Evolutionary conservation across 2,113 vertebrate species (phyloP), one percentile per base, ranked within the genome.

Genomic region (Pagrus major): DNA sequence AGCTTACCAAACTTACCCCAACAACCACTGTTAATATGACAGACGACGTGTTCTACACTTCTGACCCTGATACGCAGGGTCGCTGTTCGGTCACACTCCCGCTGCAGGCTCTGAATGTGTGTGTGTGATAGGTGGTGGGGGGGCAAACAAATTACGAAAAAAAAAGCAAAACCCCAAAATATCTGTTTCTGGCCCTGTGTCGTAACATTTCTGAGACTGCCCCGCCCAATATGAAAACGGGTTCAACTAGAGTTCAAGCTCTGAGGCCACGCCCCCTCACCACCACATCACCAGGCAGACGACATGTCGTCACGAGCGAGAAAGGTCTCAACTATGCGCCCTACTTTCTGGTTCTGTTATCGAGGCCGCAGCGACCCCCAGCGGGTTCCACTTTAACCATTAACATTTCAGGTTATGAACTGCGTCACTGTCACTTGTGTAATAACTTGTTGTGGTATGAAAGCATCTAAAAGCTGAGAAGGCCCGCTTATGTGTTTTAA

Each of bases 231-330:
- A 23, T 33, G 11, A 81, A 88, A 78, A 73, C 4, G 78, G 87
- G 94, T 94, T 95, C 94, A 95, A 29, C 41, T 31, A 85, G 55
- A 95, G 93, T 93, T 88, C 94, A 94, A 6, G 0, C n/a, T 8
- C 3, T 23, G 9, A 61, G 46, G 79, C 91, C 75, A 82, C 92
- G 51, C 94, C 93, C 68, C 44, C 44, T 87, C 85, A 72, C 88
- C 71, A 71, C 29, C 37, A 58, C 54, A 33, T 89, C 88, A 86
- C 27, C 39, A 33, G 65, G 35, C 78, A 83, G 52, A 82, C 67
- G 47, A 47, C 23, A 8, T 66, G 59, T 69, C 77, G 37, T 86
- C 89, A 86, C 0, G 9, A 51, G 35, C 49, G 0, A 1, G 15
- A 71, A 64, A 59, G n/a, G 27, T 44, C 69, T 51, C 2, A 46